Evolutionary conservation across 2,888 invertebrate species (phyloP).

Genomic region (Oligia latruncula): DNA sequence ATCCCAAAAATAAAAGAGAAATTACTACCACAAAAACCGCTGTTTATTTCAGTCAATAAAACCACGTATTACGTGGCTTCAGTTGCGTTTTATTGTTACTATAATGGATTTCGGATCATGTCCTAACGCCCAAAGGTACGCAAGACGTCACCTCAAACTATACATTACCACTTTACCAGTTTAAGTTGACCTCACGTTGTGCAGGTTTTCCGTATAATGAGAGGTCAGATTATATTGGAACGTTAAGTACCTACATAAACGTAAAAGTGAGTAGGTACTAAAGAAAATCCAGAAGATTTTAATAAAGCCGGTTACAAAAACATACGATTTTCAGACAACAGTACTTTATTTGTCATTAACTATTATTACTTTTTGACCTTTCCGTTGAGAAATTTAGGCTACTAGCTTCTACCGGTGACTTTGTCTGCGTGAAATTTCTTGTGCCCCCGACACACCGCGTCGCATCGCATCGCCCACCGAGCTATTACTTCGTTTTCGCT

Average conservation of each 20-base stretch:
- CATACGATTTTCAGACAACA: neutral
- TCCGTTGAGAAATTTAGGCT: neutral
- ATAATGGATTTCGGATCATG: conserved; percentile 32
- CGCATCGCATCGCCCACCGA: neutral
- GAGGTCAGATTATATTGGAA: neutral
- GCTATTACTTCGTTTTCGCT: neutral
- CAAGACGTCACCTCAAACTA: neutral
- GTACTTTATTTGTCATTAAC: conserved; percentile 28
- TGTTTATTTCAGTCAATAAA: conserved; percentile 34
- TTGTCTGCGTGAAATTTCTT: neutral
- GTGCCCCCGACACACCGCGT: neutral
- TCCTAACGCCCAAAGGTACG: neutral
- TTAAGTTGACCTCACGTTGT: neutral
- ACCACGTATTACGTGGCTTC: conserved; percentile 10
- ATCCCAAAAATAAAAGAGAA: conserved; percentile 4
- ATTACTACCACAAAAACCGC: neutral
- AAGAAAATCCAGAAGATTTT: conserved; percentile 2
- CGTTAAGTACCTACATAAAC: too few species aligned
- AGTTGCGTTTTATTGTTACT: conserved; percentile 37
- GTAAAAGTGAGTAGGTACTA: too few species aligned
- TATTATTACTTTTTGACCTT: conserved; percentile 16
- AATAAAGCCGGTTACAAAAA: conserved; percentile 27
- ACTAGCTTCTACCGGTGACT: neutral
- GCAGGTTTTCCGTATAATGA: too few species aligned
- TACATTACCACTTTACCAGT: neutral